Base-by-base conservation (phyloP, 2,113 vertebrate species). In the Pangasianodon hypophthalmus region DNA sequence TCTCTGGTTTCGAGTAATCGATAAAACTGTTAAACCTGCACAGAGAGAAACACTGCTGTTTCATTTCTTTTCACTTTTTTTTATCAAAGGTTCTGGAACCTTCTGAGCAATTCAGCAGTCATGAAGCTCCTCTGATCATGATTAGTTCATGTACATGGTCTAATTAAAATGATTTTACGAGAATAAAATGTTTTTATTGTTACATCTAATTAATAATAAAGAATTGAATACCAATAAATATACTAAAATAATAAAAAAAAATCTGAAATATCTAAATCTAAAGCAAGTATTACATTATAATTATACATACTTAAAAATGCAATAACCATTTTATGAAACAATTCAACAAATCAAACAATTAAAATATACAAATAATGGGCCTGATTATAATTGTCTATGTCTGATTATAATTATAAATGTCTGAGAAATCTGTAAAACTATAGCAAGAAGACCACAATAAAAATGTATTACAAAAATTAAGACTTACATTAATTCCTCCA, bases 1-100 rank as follows among this genome's bases (percentile, higher is more conserved):
- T 99, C 95, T 99, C 98, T 90, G 98, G 98, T 91, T 99, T 96
- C 54, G 98, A 97, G 62, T 99, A 99, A n/a, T 99, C 97, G 95
- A 97, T 95, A 92, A 99, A 99, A 87, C 95, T 93, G 92, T 97
- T 94, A 94, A 98, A 99, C 91, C 98, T 99, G 92, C 89, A 60
- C 89, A n/a, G 21, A 0, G 44, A 64, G 48, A 87, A 29, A 85
- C 46, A 14, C n/a, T 21, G 29, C 50, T 4, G 48, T 32, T 77
- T 77, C 73, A 77, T 3, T 77, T 21, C 19, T 77, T 44, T 41
- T 41, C 41, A 46, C 24, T 24, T 5, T 77, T 21, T 4, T 73
- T 7, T 41, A 32, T 32, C 10, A 29, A 11, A 69, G 13, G 11
- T n/a, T 41, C 67, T 69, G 67, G n/a, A 69, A 14, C 11, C 64